phyloP scores from a whole-genome alignment of 2,888 invertebrate genomes.

The Melieria omissa region DNA sequence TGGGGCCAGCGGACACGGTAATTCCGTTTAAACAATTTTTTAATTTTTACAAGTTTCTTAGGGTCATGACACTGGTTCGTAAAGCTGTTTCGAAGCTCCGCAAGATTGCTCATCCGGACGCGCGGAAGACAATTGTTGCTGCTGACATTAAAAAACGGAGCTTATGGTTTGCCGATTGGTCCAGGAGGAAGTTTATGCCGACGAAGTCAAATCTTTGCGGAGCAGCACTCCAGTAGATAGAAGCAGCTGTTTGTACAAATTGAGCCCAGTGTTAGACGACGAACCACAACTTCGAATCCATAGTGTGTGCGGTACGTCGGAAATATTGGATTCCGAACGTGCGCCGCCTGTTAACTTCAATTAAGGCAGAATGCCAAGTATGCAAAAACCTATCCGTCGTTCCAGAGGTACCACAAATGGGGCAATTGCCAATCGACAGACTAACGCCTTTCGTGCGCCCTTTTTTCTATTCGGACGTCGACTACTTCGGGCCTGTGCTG shows the following conservation, averaged over 20 bases:
- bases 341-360: slow-evolving; percentile 23
- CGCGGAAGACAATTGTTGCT: neutral
- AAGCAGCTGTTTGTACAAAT: slow-evolving; percentile 2
- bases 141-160: neutral
- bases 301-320: neutral
- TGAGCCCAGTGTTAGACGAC: neutral
- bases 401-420: slow-evolving; percentile 44
- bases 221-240: neutral
- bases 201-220: neutral
- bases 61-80: too few species aligned
- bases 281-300: neutral
- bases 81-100: neutral
- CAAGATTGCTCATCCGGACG: neutral
- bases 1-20: neutral
- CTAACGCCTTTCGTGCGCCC: slow-evolving; percentile 40
- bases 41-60: too few species aligned
- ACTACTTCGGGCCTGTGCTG: slow-evolving; percentile 5
- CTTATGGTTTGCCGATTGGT: neutral
- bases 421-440: slow-evolving; percentile 40
- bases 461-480: slow-evolving; percentile 42
- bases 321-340: slow-evolving; percentile 12
- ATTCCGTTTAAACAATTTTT: too few species aligned
- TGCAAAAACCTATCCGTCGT: too few species aligned
- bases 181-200: neutral
- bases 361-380: slow-evolving; percentile 26